Percentiles rank a stretch among this genome's conserved stretches.
Conservation (phyloP, 2,888 invertebrate genomes). For the Artemia sinica region DNA sequence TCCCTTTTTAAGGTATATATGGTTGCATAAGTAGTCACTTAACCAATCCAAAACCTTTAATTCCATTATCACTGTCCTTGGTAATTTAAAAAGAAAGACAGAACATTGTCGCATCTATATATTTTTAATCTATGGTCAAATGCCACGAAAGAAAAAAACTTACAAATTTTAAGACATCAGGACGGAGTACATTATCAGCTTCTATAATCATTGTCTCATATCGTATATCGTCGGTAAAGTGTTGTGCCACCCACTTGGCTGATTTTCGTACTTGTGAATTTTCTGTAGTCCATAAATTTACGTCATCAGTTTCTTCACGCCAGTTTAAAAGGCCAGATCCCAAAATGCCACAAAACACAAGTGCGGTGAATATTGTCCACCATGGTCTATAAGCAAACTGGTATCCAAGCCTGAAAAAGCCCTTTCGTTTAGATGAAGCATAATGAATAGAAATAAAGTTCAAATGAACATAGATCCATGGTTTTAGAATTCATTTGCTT, state of each 20-base stretch:
- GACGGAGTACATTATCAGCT: conserved; percentile 32
- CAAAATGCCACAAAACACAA: conserved; percentile 27
- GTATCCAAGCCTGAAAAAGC: conserved; percentile 24
- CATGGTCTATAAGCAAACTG: conserved; percentile 24
- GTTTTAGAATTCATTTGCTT: too few relatives aligned
- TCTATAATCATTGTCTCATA: conserved; percentile 33
- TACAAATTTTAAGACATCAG: conserved; percentile 31
- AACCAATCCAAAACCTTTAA: too few relatives aligned
- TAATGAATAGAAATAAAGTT: too few relatives aligned
- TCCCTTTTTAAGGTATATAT: too few relatives aligned
- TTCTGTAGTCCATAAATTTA: conserved; percentile 31
- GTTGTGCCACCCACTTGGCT: conserved; percentile 31
- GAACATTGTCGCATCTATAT: background rate
- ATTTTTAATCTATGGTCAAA: background rate
- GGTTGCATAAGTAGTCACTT: too few relatives aligned
- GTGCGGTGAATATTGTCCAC: conserved; percentile 23
- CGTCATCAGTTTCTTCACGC: conserved; percentile 31
- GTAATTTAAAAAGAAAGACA: too few relatives aligned
- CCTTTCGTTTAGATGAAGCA: background rate
- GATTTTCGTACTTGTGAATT: conserved; percentile 30
- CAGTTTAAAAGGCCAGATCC: conserved; percentile 31
- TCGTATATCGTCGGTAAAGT: conserved; percentile 32
- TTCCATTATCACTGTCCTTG: too few relatives aligned
- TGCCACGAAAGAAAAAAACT: conserved; percentile 23
- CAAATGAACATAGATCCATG: too few relatives aligned